Conservation (phyloP, 2,888 invertebrate species). For the Carterocephalus palaemon region DNA sequence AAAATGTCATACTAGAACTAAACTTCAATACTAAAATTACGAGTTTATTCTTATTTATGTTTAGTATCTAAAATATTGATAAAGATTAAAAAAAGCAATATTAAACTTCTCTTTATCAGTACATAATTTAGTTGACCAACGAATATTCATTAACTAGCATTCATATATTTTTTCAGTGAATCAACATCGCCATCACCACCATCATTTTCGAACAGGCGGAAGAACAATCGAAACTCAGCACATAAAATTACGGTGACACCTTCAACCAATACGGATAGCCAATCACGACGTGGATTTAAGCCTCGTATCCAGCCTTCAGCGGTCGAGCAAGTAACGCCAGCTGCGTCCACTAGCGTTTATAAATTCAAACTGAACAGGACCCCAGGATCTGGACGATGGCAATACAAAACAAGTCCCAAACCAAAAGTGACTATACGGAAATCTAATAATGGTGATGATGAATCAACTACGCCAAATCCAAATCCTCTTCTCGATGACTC, state of each 20-base stretch:
- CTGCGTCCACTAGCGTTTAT: slow-evolving; percentile 81
- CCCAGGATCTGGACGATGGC: slow-evolving; percentile 92
- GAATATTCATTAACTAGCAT: slow-evolving; percentile 80
- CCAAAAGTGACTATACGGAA: slow-evolving; percentile 90
- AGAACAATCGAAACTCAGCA: slow-evolving; percentile 64
- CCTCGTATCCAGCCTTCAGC: slow-evolving; percentile 81
- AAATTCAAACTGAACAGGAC: slow-evolving; percentile 90
- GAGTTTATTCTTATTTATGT: too few species aligned
- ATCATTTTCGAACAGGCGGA: slow-evolving; percentile 75
- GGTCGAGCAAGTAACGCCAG: slow-evolving; percentile 72
- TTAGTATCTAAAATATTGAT: too few species aligned
- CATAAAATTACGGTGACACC: slow-evolving; percentile 66
- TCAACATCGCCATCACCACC: slow-evolving; percentile 69
- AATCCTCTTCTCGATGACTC: slow-evolving; percentile 65
- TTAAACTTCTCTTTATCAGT: slow-evolving; percentile 66
- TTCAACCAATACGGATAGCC: slow-evolving; percentile 60
- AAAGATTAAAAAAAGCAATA: too few species aligned
- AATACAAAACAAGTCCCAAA: slow-evolving; percentile 93
- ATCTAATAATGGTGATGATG: slow-evolving; percentile 78
- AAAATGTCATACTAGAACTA: too few species aligned
- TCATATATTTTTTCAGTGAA: slow-evolving; percentile 84
- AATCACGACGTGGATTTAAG: slow-evolving; percentile 82
- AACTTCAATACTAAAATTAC: too few species aligned
- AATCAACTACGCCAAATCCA: slow-evolving; percentile 65
- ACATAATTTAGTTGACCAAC: slow-evolving; percentile 67